Evolutionary conservation across 2,113 vertebrate species (phyloP), one percentile per base, ranked within the genome.

Genomic region (Eubucco bourcierii): DNA sequence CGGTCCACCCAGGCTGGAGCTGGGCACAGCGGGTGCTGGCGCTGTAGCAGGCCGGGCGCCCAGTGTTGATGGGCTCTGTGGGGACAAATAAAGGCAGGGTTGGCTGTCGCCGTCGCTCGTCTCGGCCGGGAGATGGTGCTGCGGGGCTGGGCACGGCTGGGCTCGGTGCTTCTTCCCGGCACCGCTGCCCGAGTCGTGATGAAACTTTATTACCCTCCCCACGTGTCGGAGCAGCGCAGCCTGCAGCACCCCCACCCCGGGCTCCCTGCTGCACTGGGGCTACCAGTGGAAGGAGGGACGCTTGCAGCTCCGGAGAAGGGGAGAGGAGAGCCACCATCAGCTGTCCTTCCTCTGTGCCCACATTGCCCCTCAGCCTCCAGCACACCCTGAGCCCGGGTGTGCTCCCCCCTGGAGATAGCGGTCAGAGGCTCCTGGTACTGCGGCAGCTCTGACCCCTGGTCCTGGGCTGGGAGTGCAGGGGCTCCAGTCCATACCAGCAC

Each of bases 51-150:
- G 13, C 23, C 18, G 1, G n/a, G 28, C n/a, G 20, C 25, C 19
- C 27, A 1, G 46, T 23, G 6, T 46, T 19, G 46, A 4, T 8
- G 25, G 29, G n/a, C 55, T 58, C 46, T 9, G 29, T 9, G 53
- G 33, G 39, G 16, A 2, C 17, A 4, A 39, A 50, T 16, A n/a
- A 11, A 10, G 53, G 23, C 8, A 9, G 53, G 27, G 8, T 23
- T 10, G 52, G 33, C 53, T 25, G 63, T 5, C 25, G 28, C 52
- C 52, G 13, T 13, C 7, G 39, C 61, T 9, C 41, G 39, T 50
- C 8, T 47, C 25, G 50, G 60, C 87, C 93, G 87, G 90, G 74
- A 94, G 93, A 58, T 87, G 93, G 90, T 46, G 93, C 93, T 94
- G 87, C 87, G 67, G 90, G 23, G 31, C 31, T 21, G 33, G n/a